phyloP scores from a whole-genome alignment of 2,113 vertebrate species.

The Xenopus laevis region DNA sequence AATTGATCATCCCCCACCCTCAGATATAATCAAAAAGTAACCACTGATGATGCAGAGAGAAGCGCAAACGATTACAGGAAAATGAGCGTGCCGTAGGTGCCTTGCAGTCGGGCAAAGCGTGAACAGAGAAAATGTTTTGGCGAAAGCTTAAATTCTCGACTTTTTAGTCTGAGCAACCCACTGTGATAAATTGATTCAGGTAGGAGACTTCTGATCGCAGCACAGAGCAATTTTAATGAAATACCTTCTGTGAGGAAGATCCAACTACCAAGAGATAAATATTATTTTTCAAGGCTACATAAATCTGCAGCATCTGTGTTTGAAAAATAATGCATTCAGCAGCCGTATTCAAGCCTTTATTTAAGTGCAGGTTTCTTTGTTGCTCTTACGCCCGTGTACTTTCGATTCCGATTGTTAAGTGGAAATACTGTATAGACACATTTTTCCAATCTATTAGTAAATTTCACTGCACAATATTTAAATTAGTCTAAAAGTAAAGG shows the following conservation, averaged over 20 bases:
- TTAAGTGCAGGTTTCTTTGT: too few species aligned
- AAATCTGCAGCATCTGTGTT: background rate
- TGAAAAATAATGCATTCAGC: too few species aligned
- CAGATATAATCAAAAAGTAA: too few species aligned
- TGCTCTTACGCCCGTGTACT: too few species aligned
- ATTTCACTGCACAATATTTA: too few species aligned
- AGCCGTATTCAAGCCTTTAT: too few species aligned
- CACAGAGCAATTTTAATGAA: conserved; percentile 23
- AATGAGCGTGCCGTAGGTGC: conserved; percentile 14
- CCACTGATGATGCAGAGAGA: background rate
- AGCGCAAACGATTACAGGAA: conserved; percentile 15
- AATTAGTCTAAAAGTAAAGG: too few species aligned
- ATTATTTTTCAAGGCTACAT: conserved; percentile 3
- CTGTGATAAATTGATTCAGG: conserved; percentile 32
- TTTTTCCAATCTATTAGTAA: too few species aligned
- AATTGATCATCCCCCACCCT: too few species aligned
- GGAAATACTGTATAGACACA: too few species aligned
- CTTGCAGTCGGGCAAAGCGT: conserved; percentile 13
- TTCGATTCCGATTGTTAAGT: too few species aligned
- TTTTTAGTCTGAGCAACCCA: conserved; percentile 15
- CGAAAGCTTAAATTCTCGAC: conserved; percentile 22
- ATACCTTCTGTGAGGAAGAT: conserved; percentile 15
- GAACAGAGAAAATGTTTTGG: conserved; percentile 16
- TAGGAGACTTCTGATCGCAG: conserved; percentile 19
- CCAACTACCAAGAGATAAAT: conserved; percentile 19